A percentile compares a stretch with the other conserved stretches of the same genome.
Evolutionary conservation across 1,140 invertebrate genomes (phyloP).

Genomic region (Paracyclopina nana): DNA sequence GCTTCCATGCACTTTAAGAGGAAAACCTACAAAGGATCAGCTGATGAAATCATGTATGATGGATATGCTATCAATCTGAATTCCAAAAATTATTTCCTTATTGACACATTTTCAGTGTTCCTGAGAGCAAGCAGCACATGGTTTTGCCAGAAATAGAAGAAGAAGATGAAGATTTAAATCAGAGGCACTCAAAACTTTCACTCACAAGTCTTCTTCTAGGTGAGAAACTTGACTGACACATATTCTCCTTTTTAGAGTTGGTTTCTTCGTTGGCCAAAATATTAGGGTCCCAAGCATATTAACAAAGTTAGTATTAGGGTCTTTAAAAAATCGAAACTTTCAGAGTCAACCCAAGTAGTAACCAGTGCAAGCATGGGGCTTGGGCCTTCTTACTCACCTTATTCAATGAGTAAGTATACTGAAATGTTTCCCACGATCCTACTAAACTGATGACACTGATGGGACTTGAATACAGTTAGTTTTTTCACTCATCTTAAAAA

Average conservation of each 20-base stretch:
- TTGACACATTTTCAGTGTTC: constrained; percentile 18
- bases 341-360: constrained; percentile 4
- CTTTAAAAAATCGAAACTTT: too few species aligned
- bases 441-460: too few species aligned
- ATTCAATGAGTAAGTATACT: too few species aligned
- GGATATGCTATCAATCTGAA: neutral
- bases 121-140: constrained; percentile 23
- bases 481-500: too few species aligned
- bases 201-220: constrained; percentile 23
- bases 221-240: too few species aligned
- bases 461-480: too few species aligned
- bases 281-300: too few species aligned
- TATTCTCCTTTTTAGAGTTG: too few species aligned
- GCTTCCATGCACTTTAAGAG: constrained; percentile 39
- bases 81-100: neutral
- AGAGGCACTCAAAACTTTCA: constrained; percentile 23
- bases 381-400: too few species aligned
- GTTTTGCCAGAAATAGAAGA: constrained; percentile 24
- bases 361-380: neutral
- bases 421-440: too few species aligned
- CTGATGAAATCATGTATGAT: constrained; percentile 39
- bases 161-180: constrained; percentile 23
- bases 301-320: too few species aligned
- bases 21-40: constrained; percentile 41
- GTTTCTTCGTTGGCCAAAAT: too few species aligned